phyloP scores from a whole-genome alignment of 2,888 invertebrate genomes.

The Drosophila rellima region DNA sequence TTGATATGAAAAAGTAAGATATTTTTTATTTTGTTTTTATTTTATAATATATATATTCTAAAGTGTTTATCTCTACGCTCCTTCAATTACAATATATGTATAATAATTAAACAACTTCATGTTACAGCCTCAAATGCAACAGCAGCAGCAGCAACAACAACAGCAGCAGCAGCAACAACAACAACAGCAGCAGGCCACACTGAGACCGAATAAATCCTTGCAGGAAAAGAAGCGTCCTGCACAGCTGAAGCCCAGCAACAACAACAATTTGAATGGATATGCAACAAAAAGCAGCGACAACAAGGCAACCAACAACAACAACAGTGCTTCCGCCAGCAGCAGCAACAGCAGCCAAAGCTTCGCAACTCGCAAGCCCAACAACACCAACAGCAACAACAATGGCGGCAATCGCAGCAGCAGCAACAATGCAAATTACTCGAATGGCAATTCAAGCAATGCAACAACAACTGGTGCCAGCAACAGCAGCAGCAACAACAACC shows the following conservation, averaged over 20 bases:
- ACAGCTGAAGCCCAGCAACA: conserved; percentile 36
- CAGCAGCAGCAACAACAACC: conserved; percentile 33
- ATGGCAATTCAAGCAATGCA: conserved; percentile 47
- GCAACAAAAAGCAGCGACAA: conserved; percentile 34
- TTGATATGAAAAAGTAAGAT: too few species aligned
- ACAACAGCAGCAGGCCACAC: conserved; percentile 28
- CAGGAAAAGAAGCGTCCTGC: conserved; percentile 63
- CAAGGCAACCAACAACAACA: conserved; percentile 31
- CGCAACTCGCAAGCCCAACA: conserved; percentile 53
- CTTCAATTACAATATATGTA: background rate
- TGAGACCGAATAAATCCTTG: conserved; percentile 39
- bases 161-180: conserved; percentile 33
- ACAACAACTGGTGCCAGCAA: conserved; percentile 16
- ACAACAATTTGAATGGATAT: conserved; percentile 43
- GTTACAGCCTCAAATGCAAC: conserved; percentile 15
- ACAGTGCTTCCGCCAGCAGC: conserved; percentile 23
- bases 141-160: conserved; percentile 29
- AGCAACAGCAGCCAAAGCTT: conserved; percentile 29
- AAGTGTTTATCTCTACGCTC: too few species aligned
- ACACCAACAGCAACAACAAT: conserved; percentile 9
- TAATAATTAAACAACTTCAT: background rate
- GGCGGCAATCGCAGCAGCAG: conserved; percentile 2
- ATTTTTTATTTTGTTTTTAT: too few species aligned
- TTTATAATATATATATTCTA: too few species aligned
- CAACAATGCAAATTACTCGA: conserved; percentile 52